A percentile compares a stretch with the other conserved stretches of the same genome.
Conservation (phyloP, 1,140 invertebrate genomes). For the Ips nitidus region DNA sequence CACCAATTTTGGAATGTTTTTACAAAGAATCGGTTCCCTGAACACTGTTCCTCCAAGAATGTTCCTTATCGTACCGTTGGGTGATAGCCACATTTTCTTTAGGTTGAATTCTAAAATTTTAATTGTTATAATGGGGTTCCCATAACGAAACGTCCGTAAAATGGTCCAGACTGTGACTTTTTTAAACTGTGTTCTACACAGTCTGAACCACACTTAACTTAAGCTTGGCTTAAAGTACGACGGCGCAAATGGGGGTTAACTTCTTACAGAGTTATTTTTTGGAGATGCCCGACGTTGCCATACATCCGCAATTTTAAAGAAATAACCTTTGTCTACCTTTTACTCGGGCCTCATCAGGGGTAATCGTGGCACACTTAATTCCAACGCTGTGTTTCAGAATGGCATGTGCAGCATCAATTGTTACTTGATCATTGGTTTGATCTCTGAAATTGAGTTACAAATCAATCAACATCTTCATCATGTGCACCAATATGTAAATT, state of each 20-base stretch:
- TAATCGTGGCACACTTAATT: conserved; percentile 91
- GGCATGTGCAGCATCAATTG: conserved; percentile 83
- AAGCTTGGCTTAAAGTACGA: too few species aligned
- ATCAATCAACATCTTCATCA: not conserved
- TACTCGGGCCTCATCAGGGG: conserved; percentile 85
- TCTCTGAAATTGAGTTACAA: conserved; percentile 57
- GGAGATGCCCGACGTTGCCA: not conserved
- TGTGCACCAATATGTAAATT: not conserved
- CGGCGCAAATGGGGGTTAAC: not conserved
- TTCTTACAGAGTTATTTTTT: not conserved
- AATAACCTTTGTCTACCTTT: conserved; percentile 62
- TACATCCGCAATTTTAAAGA: not conserved
- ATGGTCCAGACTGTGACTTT: not conserved
- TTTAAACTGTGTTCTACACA: too few species aligned
- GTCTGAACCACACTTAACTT: too few species aligned
- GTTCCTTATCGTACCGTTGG: conserved; percentile 90
- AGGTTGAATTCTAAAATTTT: conserved; percentile 76
- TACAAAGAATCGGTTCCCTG: conserved; percentile 86
- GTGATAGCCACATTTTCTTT: conserved; percentile 92
- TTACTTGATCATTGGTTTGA: conserved; percentile 85
- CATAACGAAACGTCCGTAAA: not conserved
- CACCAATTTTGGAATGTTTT: conserved; percentile 84
- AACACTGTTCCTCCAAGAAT: conserved; percentile 90
- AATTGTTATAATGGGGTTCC: not conserved
- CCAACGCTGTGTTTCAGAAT: conserved; percentile 89